phyloP scores from a whole-genome alignment of 1,140 invertebrate genomes.

The Cydia strobilella region DNA sequence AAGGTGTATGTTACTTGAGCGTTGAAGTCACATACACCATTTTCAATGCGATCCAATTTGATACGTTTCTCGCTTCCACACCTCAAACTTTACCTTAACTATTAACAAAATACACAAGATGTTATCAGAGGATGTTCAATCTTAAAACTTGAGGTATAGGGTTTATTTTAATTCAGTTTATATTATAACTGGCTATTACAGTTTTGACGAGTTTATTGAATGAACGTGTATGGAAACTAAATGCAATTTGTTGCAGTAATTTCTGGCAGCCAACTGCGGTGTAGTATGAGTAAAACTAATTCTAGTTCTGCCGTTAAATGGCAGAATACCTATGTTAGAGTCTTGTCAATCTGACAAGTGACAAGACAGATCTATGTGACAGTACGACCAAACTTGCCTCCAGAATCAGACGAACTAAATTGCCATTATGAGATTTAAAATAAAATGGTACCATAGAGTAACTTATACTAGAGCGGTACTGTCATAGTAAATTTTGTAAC shows the following conservation, averaged over 20 bases:
- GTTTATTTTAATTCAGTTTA: not conserved
- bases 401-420: too few relatives aligned
- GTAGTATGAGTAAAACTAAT: not conserved
- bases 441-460: too few relatives aligned
- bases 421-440: too few relatives aligned
- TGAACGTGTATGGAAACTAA: not conserved
- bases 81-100: conserved; percentile 14
- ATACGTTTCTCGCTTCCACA: conserved; percentile 8
- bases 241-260: not conserved
- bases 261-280: not conserved
- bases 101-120: not conserved
- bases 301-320: too few relatives aligned
- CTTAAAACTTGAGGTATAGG: not conserved
- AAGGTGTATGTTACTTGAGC: not conserved
- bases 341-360: too few relatives aligned
- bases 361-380: too few relatives aligned
- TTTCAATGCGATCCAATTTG: not conserved
- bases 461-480: too few relatives aligned
- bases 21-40: not conserved
- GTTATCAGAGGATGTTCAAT: not conserved
- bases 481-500: too few relatives aligned
- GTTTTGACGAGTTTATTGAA: not conserved
- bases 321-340: too few relatives aligned
- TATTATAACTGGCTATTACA: not conserved
- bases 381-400: too few relatives aligned